Conservation (phyloP, 2,888 invertebrate genomes). For the Andrena dorsata region DNA sequence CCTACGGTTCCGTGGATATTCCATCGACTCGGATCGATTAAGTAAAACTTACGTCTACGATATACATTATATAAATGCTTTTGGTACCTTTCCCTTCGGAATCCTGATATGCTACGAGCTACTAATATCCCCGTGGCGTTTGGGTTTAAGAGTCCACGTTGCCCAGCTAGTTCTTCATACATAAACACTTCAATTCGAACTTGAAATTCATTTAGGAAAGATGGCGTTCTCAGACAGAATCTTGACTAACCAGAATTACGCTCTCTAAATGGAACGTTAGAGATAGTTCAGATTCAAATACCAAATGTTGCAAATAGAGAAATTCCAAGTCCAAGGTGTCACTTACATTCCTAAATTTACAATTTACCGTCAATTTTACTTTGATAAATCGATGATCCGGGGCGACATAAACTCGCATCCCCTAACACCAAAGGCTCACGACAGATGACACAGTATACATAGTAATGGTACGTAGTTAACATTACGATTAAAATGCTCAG, state of each 20-base stretch:
- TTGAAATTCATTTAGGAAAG: too few relatives aligned
- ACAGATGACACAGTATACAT: slow-evolving; percentile 56
- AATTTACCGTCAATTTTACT: background rate
- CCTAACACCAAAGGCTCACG: slow-evolving; percentile 16
- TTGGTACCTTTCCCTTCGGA: slow-evolving; percentile 63
- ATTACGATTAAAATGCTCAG: slow-evolving; percentile 70
- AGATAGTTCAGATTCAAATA: too few relatives aligned
- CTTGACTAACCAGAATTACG: too few relatives aligned
- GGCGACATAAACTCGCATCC: background rate
- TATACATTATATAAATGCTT: slow-evolving; percentile 69
- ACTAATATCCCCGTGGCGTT: slow-evolving; percentile 44
- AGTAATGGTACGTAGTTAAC: slow-evolving; percentile 63
- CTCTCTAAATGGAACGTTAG: too few relatives aligned
- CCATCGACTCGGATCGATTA: slow-evolving; percentile 42
- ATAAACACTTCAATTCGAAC: too few relatives aligned
- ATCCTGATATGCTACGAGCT: slow-evolving; percentile 53
- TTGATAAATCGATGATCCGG: background rate
- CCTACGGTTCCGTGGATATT: slow-evolving; percentile 59
- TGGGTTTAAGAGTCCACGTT: slow-evolving; percentile 12
- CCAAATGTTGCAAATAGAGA: too few relatives aligned
- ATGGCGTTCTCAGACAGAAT: too few relatives aligned
- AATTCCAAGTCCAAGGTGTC: too few relatives aligned
- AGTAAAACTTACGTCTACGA: slow-evolving; percentile 57
- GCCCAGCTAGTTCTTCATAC: too few relatives aligned
- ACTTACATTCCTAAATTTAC: too few relatives aligned